Conservation (phyloP, 2,797 vertebrate genomes). For the Enteromius viviparus region DNA sequence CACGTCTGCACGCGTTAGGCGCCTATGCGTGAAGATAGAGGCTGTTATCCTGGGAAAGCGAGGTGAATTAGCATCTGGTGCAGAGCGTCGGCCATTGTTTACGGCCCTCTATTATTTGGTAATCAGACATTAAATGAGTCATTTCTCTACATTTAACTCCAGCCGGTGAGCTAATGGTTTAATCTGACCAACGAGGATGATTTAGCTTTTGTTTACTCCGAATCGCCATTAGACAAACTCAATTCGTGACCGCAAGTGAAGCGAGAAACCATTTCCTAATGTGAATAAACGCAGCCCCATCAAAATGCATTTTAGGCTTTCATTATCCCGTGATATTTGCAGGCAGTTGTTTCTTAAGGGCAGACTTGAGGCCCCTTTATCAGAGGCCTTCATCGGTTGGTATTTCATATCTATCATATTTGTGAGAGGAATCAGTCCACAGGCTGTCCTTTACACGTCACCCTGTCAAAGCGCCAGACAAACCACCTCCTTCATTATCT, state of each 20-base stretch:
- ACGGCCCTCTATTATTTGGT: slow-evolving; percentile 70
- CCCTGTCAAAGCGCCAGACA: slow-evolving; percentile 55
- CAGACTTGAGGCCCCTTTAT: slow-evolving; percentile 57
- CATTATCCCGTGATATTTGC: not conserved
- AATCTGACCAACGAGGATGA: slow-evolving; percentile 73
- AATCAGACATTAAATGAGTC: slow-evolving; percentile 78
- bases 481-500: slow-evolving; percentile 63
- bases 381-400: slow-evolving; percentile 52
- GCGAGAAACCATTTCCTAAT: slow-evolving; percentile 7
- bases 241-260: slow-evolving; percentile 9
- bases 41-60: slow-evolving; percentile 63
- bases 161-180: slow-evolving; percentile 74
- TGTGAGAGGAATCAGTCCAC: slow-evolving; percentile 44
- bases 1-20: slow-evolving; percentile 36
- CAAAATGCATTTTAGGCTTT: not conserved
- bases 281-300: slow-evolving; percentile 9
- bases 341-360: not conserved
- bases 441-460: slow-evolving; percentile 54
- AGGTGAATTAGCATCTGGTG: slow-evolving; percentile 66
- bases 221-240: slow-evolving; percentile 55
- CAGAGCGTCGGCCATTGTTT: slow-evolving; percentile 70
- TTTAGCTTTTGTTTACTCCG: slow-evolving; percentile 68
- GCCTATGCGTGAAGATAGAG: slow-evolving; percentile 64
- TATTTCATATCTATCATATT: slow-evolving; percentile 59
- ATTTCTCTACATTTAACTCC: slow-evolving; percentile 78